These are phyloP conservation scores for Drosophila longiperda DNA, from an alignment of 2,888 invertebrate species.

Conservation along the genomic window DNA sequence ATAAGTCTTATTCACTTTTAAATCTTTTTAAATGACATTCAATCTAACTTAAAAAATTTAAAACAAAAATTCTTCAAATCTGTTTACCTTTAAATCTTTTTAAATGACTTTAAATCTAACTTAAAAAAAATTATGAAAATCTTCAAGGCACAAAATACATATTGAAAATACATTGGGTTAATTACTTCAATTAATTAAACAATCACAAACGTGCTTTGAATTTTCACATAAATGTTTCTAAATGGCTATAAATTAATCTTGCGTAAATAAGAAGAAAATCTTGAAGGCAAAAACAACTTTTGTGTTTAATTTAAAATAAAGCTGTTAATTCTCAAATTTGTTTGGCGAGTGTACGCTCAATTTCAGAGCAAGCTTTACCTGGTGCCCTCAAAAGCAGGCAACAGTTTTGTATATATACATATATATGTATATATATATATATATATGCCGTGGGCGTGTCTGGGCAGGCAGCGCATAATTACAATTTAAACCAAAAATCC, in stretches of 20 bases:
- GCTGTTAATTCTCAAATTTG: not conserved
- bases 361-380: slow-evolving; percentile 48
- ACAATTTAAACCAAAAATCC: slow-evolving; percentile 81
- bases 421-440: slow-evolving; percentile 2
- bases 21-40: not conserved
- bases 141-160: not conserved
- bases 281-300: not conserved
- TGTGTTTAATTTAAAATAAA: not conserved
- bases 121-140: accelerated
- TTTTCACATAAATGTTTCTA: too few species aligned
- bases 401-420: slow-evolving; percentile 32
- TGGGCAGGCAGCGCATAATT: slow-evolving; percentile 67
- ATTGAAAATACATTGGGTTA: too few species aligned
- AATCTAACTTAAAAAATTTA: not conserved
- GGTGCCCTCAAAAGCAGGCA: slow-evolving; percentile 58
- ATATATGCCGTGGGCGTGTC: not conserved
- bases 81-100: not conserved
- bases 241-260: too few species aligned
- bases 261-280: not conserved
- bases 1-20: not conserved
- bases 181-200: too few species aligned
- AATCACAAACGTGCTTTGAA: too few species aligned
- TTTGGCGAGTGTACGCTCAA: slow-evolving; percentile 25
- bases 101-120: accelerated
- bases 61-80: not conserved